phyloP scores from a whole-genome alignment of 1,140 invertebrate genomes.

The Belonocnema kinseyi region DNA sequence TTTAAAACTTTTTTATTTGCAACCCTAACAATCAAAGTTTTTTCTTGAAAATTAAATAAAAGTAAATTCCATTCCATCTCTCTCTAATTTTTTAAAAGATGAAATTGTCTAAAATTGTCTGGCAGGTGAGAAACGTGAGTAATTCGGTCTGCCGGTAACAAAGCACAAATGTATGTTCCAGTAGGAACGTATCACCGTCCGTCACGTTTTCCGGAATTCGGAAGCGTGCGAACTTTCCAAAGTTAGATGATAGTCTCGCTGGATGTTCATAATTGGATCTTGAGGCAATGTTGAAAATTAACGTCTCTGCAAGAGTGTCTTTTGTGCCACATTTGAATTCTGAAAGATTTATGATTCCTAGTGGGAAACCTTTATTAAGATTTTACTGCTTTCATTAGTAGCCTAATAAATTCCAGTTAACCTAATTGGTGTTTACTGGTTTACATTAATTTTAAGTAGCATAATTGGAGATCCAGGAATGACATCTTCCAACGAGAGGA shows the following conservation, averaged over 20 bases:
- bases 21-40: no score
- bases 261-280: conserved; percentile 29
- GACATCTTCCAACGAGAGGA: no score
- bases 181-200: conserved; percentile 14
- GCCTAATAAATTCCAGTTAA: background rate
- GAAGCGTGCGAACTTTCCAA: conserved; percentile 25
- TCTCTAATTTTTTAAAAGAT: conserved; percentile 1
- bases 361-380: background rate
- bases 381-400: conserved; percentile 21
- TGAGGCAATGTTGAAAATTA: conserved; percentile 24
- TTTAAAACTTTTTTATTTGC: no score
- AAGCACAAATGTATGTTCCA: conserved; percentile 15
- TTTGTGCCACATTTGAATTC: conserved; percentile 4
- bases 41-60: no score
- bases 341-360: conserved; percentile 16
- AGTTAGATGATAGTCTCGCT: conserved; percentile 16
- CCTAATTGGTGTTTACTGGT: conserved; percentile 13
- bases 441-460: conserved; percentile 3
- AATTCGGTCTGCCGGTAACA: conserved; percentile 6
- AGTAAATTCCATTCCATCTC: no score
- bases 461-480: background rate
- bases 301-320: conserved; percentile 4
- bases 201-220: conserved; percentile 19
- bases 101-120: background rate
- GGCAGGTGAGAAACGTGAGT: conserved; percentile 13